These are phyloP conservation scores for Ernsta delagoae DNA, from an alignment of 2,888 invertebrate genomes.

Conservation along the genomic window DNA sequence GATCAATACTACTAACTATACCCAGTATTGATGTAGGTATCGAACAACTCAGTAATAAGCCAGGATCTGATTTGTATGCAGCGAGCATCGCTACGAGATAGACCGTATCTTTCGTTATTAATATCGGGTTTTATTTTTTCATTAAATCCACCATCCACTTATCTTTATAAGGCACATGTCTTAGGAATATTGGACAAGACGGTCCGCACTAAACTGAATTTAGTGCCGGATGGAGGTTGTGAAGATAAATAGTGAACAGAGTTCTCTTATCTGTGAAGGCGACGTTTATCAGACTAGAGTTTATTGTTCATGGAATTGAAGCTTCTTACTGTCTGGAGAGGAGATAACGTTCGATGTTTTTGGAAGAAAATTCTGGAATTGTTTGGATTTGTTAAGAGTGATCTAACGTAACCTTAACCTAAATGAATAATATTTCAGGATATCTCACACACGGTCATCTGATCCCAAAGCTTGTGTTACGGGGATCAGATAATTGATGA, in stretches of 20 bases:
- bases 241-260: constrained; percentile 19
- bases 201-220: constrained; percentile 20
- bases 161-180: constrained; percentile 33
- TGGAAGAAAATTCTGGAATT: background rate
- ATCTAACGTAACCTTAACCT: too few species aligned
- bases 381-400: background rate
- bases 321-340: constrained; percentile 1
- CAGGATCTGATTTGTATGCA: constrained; percentile 57
- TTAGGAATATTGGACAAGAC: constrained; percentile 27
- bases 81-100: constrained; percentile 66
- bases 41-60: constrained; percentile 22
- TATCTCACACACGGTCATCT: too few species aligned
- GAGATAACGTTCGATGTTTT: background rate
- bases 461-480: too few species aligned
- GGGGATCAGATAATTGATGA: too few species aligned
- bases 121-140: constrained; percentile 57
- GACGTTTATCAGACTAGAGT: constrained; percentile 14
- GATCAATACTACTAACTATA: background rate
- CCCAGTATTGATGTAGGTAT: constrained; percentile 12
- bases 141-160: constrained; percentile 46
- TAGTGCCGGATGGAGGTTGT: constrained; percentile 12
- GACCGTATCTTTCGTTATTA: constrained; percentile 80
- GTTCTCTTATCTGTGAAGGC: constrained; percentile 2
- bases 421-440: too few species aligned
- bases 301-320: constrained; percentile 4